Evolutionary conservation across 2,113 vertebrate species (phyloP).

Genomic region (Protobothrops mucrosquamatus): DNA sequence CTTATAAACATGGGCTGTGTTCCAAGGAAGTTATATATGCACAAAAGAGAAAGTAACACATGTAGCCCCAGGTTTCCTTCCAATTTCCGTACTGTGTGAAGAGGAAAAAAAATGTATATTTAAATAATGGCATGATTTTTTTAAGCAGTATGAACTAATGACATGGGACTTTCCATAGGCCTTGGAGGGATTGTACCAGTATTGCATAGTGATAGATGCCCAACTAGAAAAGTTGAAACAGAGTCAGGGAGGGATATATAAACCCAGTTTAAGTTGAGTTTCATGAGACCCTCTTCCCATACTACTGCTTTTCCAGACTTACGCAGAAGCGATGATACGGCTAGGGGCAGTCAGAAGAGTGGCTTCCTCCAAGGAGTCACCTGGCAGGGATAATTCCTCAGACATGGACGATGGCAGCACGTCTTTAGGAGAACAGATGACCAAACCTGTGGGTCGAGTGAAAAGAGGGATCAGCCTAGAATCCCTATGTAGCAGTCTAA

Average conservation of each 20-base stretch:
- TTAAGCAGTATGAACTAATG: neutral
- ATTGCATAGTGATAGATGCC: neutral
- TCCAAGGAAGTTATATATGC: neutral
- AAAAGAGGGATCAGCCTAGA: neutral
- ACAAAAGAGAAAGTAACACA: neutral
- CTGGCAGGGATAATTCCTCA: neutral
- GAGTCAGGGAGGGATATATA: neutral
- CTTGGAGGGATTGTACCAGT: neutral
- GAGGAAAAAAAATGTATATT: neutral
- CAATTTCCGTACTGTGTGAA: slow-evolving; percentile 3
- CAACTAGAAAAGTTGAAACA: neutral
- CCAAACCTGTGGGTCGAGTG: neutral
- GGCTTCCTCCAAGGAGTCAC: neutral
- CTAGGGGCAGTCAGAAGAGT: neutral
- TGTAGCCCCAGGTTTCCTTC: neutral
- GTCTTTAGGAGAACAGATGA: neutral
- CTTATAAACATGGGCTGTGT: neutral
- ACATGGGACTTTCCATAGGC: neutral
- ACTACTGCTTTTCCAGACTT: neutral
- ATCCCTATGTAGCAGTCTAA: neutral
- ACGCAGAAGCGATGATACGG: neutral
- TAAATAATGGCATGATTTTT: neutral
- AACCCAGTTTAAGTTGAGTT: neutral
- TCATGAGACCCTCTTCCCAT: neutral
- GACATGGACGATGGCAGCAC: neutral